Percentiles rank a stretch among this genome's conserved stretches.
Conservation (phyloP, 2,113 vertebrate genomes). For the Sphaerodactylus townsendi region DNA sequence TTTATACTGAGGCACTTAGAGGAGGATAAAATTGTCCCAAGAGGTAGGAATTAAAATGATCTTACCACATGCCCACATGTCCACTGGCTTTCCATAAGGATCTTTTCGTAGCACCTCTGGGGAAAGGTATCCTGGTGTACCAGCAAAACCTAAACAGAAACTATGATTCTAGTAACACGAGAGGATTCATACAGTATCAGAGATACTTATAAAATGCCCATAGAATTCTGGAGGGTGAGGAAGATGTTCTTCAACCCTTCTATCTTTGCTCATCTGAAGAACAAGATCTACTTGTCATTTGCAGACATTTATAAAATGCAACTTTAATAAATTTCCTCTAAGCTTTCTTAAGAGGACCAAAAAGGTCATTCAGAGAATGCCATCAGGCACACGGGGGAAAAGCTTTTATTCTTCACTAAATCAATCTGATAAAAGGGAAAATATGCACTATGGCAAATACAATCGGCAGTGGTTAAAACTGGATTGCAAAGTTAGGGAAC, state of each 20-base stretch:
- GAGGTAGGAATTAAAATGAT: background rate
- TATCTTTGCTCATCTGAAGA: background rate
- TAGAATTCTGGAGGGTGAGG: background rate
- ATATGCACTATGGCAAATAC: background rate
- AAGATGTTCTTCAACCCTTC: background rate
- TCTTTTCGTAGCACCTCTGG: constrained; percentile 96
- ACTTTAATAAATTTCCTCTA: background rate
- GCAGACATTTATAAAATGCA: background rate
- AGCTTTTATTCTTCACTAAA: background rate
- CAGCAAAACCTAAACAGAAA: constrained; percentile 87
- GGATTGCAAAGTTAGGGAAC: too few species aligned
- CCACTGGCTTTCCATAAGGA: constrained; percentile 96
- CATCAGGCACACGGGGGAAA: background rate
- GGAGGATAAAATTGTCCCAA: background rate
- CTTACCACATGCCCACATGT: constrained; percentile 99
- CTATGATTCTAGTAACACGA: background rate
- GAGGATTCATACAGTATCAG: background rate
- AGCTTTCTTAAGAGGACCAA: background rate
- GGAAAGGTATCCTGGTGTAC: constrained; percentile 95
- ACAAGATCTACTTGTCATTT: background rate
- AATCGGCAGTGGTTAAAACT: too few species aligned
- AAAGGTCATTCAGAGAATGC: background rate
- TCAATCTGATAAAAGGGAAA: background rate
- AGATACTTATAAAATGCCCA: background rate
- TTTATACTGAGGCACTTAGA: background rate